phyloP scores from a whole-genome alignment of 2,888 invertebrate species.

The Caenorhabditis imperialis region DNA sequence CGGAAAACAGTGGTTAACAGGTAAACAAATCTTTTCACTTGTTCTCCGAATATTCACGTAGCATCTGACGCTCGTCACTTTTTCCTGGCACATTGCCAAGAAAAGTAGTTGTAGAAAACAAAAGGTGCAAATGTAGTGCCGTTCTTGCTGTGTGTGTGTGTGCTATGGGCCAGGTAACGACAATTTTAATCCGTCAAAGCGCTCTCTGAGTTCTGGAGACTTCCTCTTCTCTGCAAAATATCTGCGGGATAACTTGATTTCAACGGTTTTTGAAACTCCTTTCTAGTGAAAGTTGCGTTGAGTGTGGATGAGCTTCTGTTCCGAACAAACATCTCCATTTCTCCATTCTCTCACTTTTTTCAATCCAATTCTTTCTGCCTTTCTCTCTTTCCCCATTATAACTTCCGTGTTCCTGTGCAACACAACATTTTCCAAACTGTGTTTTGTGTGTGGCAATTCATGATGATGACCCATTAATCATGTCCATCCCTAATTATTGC shows the following conservation, averaged over 20 bases:
- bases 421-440: conserved; percentile 10
- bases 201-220: too few relatives aligned
- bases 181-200: too few relatives aligned
- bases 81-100: too few relatives aligned
- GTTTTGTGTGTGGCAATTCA: conserved; percentile 40
- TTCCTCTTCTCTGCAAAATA: conserved; percentile 19
- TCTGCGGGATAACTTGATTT: conserved; percentile 30
- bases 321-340: too few relatives aligned
- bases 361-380: background rate
- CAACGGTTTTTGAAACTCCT: conserved; percentile 7
- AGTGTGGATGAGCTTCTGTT: too few relatives aligned
- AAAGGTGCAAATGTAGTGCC: conserved; percentile 2
- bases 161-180: too few relatives aligned
- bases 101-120: too few relatives aligned
- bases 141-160: conserved; percentile 3
- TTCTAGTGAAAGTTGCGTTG: too few relatives aligned
- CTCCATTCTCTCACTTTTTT: background rate
- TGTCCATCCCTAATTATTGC: conserved; percentile 13
- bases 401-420: conserved; percentile 30
- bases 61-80: too few relatives aligned
- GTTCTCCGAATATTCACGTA: too few relatives aligned
- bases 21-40: too few relatives aligned
- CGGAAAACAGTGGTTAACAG: too few relatives aligned
- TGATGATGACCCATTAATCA: conserved; percentile 40
- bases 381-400: background rate